These are phyloP conservation scores for Metellina segmentata DNA, from an alignment of 2,888 invertebrate species.

Conservation along the genomic window DNA sequence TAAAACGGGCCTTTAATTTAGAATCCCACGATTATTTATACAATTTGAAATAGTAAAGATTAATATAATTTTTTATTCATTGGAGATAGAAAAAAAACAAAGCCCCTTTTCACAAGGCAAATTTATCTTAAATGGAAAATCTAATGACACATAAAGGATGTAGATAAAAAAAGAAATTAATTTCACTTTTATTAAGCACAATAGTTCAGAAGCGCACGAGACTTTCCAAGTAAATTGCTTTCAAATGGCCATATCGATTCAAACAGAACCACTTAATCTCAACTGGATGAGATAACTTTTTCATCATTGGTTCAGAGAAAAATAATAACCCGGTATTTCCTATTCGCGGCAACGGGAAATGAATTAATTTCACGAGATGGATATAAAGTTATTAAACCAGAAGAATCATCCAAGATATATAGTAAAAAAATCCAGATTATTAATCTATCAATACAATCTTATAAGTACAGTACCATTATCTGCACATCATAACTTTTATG, in stretches of 20 bases:
- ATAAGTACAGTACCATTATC: too few species aligned
- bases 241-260: conserved; percentile 56
- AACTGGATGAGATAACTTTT: conserved; percentile 37
- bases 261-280: conserved; percentile 56
- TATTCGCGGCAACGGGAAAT: conserved; percentile 15
- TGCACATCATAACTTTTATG: too few species aligned
- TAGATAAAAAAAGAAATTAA: conserved; percentile 60
- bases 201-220: conserved; percentile 8
- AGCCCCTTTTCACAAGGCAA: not conserved
- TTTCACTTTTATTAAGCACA: conserved; percentile 60
- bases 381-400: not conserved
- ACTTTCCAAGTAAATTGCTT: conserved; percentile 59
- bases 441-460: not conserved
- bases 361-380: conserved; percentile 38
- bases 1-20: conserved; percentile 33
- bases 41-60: conserved; percentile 48
- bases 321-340: conserved; percentile 1
- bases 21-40: conserved; percentile 45
- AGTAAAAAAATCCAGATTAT: not conserved
- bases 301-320: conserved; percentile 36
- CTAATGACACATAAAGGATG: conserved; percentile 48
- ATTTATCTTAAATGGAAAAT: conserved; percentile 54
- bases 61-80: conserved; percentile 40
- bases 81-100: conserved; percentile 13
- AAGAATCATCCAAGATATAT: not conserved